Base-by-base conservation (phyloP, 2,888 invertebrate species). In the Rambutsinella grinnellia region DNA sequence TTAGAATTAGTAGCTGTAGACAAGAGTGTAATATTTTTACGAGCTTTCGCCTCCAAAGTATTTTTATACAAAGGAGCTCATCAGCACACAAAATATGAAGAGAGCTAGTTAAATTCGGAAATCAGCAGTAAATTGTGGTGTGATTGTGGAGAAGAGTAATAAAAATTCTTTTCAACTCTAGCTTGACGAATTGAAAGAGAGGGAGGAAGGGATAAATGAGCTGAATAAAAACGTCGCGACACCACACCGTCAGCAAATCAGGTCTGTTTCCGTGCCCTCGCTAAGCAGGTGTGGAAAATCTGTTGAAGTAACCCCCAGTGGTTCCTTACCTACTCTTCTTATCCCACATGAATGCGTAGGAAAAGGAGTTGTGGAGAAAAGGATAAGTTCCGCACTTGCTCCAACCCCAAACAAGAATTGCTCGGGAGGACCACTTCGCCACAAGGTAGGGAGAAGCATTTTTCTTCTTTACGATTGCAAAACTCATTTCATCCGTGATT, bases 161-260 rank as follows among this genome's bases (percentile, higher is more conserved):
- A 28, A 53, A 36, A 27, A 47, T 60, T 36, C 61, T 24, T 36
- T 57, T 54, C 13, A 15, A 26, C 26, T 65, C 27, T 46, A 75
- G 75, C 75, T 75, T 75, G 62, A 75, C 62, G 75, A 75, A 69
- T 75, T 75, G 57, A 75, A 68, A 17, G 75, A 75, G 53, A 62
- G 75, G 46, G 75, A 68, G 28, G 75, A 75, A 46, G 75, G 75
- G 28, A 68, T 75, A 17, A 68, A 75, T 10, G 63, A 56, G 28
- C 26, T 75, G 58, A 62, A 44, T n/a, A 68, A 53, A 63, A 75
- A 68, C 24, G 75, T 75, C 46, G 19, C 46, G n/a, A n/a, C n/a
- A n/a, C n/a, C n/a, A n/a, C n/a, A n/a, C n/a, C n/a, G n/a, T n/a
- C n/a, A n/a, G n/a, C n/a, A n/a, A n/a, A n/a, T n/a, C n/a, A n/a